Evolutionary conservation across 2,888 invertebrate genomes (phyloP).

Genomic region (Caenorhabditis sp.): DNA sequence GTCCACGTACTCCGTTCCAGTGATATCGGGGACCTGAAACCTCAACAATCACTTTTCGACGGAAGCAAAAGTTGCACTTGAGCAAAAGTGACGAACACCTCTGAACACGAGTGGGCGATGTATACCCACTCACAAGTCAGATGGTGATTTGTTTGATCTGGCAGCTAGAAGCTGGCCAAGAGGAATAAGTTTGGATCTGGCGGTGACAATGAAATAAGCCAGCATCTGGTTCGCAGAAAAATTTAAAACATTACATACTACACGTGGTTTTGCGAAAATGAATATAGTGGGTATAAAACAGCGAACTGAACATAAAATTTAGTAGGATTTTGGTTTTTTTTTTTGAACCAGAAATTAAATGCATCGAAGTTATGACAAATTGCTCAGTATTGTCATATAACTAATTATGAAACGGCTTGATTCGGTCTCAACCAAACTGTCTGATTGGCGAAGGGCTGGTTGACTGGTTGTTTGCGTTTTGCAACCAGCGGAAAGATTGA

Average conservation of each 20-base stretch:
- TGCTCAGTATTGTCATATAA: not conserved
- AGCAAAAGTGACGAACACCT: slow-evolving; percentile 51
- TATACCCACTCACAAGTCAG: slow-evolving; percentile 57
- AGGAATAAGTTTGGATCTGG: slow-evolving; percentile 14
- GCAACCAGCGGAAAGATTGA: slow-evolving; percentile 31
- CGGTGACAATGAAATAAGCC: slow-evolving; percentile 11
- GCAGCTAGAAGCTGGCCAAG: not conserved
- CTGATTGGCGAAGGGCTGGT: slow-evolving; percentile 35
- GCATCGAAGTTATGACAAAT: not conserved
- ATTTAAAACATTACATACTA: slow-evolving; percentile 58
- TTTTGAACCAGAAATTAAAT: not conserved
- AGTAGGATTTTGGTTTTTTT: not conserved
- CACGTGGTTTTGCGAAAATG: slow-evolving; percentile 32
- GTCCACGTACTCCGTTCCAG: slow-evolving; percentile 81
- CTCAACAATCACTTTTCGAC: not conserved
- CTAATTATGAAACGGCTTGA: slow-evolving; percentile 3
- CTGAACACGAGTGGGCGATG: slow-evolving; percentile 42
- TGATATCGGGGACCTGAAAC: slow-evolving; percentile 82
- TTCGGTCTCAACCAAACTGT: slow-evolving; percentile 23
- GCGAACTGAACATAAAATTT: slow-evolving; percentile 18
- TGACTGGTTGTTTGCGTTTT: slow-evolving; percentile 64
- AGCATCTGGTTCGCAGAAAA: slow-evolving; percentile 53
- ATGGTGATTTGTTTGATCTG: slow-evolving; percentile 62
- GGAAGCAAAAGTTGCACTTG: slow-evolving; percentile 29
- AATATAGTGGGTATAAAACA: slow-evolving; percentile 35